A percentile compares a stretch with the other conserved stretches of the same genome.
These are phyloP conservation scores for Bagarius yarrelli DNA, from an alignment of 2,113 vertebrate genomes.

Conservation along the genomic window DNA sequence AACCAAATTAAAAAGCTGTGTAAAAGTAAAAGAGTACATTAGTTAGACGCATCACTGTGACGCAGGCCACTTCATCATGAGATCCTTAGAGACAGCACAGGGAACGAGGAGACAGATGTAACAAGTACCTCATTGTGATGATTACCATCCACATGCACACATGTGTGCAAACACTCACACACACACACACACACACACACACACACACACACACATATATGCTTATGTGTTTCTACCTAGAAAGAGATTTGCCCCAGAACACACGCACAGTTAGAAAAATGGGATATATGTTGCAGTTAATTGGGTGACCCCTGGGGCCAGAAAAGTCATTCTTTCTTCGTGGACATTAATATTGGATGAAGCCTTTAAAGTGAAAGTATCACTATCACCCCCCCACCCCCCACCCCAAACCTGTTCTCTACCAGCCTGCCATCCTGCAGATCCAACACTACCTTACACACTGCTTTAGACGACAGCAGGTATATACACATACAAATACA, in stretches of 20 bases:
- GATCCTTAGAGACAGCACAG: constrained; percentile 26
- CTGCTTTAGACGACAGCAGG: constrained; percentile 6
- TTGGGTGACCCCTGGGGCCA: constrained; percentile 82
- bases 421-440: constrained; percentile 14
- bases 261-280: constrained; percentile 75
- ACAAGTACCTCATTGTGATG: background rate
- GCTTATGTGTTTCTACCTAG: constrained; percentile 15
- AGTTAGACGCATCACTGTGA: constrained; percentile 28
- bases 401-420: constrained; percentile 6
- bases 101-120: constrained; percentile 56
- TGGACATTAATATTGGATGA: constrained; percentile 88
- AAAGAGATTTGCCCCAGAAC: constrained; percentile 39
- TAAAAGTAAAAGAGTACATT: constrained; percentile 38
- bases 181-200: constrained; percentile 19
- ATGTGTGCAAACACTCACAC: constrained; percentile 40
- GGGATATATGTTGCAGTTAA: constrained; percentile 78
- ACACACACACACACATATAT: too few species aligned
- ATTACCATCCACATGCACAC: constrained; percentile 47
- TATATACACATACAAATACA: too few species aligned
- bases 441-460: constrained; percentile 19
- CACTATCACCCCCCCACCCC: constrained; percentile 50
- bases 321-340: constrained; percentile 74
- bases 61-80: constrained; percentile 14
- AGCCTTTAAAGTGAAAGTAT: constrained; percentile 60
- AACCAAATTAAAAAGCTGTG: constrained; percentile 35